Conservation (phyloP, 2,113 vertebrate species). For the Microtus oregoni region DNA sequence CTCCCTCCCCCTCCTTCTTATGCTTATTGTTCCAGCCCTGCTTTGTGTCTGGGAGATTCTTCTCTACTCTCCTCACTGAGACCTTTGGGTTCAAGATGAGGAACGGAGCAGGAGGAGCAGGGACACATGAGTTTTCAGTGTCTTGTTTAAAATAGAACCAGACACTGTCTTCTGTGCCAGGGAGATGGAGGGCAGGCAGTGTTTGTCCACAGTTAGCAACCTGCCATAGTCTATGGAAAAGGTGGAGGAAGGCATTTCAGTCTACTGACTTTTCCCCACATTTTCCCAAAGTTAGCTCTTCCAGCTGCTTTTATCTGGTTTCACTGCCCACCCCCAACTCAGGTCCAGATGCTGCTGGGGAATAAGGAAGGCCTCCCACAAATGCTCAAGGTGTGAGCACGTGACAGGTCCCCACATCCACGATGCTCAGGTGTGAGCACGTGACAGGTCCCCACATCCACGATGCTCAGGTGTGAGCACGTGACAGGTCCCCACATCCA, state of each 20-base stretch:
- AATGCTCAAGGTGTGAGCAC: background rate
- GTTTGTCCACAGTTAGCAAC: background rate
- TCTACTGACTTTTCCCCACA: background rate
- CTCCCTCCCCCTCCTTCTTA: background rate
- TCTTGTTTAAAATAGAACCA: background rate
- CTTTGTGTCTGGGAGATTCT: no score
- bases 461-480: no score
- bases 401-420: background rate
- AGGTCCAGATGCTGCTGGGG: background rate
- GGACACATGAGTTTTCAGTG: no score
- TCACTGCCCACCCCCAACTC: background rate
- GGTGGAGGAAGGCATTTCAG: background rate
- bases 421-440: no score
- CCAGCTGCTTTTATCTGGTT: background rate
- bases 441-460: no score
- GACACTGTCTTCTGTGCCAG: background rate
- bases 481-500: no score
- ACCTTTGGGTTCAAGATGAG: no score
- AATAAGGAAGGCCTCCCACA: conserved; percentile 16
- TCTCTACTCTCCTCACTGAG: no score
- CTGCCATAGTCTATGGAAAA: background rate
- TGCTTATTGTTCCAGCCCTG: no score
- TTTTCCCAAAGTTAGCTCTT: conserved; percentile 9
- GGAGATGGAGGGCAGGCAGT: background rate
- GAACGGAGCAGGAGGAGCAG: no score